phyloP scores from a whole-genome alignment of 2,888 invertebrate species.

The Calliphora vomitoria region DNA sequence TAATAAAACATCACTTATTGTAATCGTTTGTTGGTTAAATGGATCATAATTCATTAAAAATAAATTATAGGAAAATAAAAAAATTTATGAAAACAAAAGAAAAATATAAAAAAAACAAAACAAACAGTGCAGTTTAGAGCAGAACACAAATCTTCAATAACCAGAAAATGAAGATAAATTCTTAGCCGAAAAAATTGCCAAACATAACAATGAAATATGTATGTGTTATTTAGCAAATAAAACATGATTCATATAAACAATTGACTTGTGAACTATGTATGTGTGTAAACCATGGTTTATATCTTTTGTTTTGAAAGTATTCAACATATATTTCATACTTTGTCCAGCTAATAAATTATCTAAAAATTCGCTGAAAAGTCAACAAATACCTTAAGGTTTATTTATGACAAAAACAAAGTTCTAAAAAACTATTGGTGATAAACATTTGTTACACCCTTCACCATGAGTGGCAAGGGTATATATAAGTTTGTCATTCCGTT shows the following conservation, averaged over 20 bases:
- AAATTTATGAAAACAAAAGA: constrained; percentile 21
- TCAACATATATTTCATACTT: background rate
- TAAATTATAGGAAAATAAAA: constrained; percentile 25
- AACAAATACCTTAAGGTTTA: background rate
- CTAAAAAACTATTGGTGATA: too few species aligned
- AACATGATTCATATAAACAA: background rate
- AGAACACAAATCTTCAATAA: constrained; percentile 25
- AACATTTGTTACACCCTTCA: too few species aligned
- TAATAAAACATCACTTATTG: constrained; percentile 50
- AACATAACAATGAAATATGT: constrained; percentile 13
- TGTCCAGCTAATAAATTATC: background rate
- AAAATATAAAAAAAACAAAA: background rate
- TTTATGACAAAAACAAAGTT: background rate
- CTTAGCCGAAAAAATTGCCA: background rate
- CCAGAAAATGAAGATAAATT: constrained; percentile 40
- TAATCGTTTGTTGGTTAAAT: constrained; percentile 48
- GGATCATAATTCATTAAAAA: constrained; percentile 62
- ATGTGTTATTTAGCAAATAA: background rate
- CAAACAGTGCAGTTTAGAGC: background rate
- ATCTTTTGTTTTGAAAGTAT: background rate
- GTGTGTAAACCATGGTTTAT: background rate
- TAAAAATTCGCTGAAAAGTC: background rate
- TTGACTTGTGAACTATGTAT: background rate
- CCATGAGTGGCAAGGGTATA: too few species aligned
- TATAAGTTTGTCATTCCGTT: too few species aligned